Evolutionary conservation across 2,113 vertebrate species (phyloP).

Genomic region (Pleuronectes platessa): DNA sequence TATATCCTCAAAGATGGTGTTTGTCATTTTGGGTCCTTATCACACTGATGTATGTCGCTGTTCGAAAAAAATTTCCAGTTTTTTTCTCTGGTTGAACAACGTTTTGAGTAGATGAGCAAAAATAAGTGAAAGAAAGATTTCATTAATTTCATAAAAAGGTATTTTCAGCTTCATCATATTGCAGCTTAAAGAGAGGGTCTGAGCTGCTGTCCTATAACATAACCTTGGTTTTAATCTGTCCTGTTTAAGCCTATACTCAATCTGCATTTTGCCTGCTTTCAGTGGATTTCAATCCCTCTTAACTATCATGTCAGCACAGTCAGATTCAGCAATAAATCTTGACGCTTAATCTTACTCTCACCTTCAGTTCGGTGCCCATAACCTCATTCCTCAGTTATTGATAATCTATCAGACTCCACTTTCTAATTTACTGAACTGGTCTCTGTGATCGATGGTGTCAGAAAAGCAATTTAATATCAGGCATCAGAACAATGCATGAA

Average conservation of each 20-base stretch:
- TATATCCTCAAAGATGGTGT: no score
- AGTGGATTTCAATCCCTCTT: slow-evolving; percentile 8
- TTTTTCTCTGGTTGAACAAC: no score
- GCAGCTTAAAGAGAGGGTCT: neutral
- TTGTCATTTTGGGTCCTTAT: no score
- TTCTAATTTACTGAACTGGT: slow-evolving; percentile 7
- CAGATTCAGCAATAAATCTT: slow-evolving; percentile 19
- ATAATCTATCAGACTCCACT: slow-evolving; percentile 34
- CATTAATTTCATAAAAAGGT: no score
- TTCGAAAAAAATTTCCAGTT: no score
- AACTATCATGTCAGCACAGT: slow-evolving; percentile 3
- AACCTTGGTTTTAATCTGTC: slow-evolving; percentile 3
- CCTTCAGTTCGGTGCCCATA: neutral
- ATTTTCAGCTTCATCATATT: neutral
- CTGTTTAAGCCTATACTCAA: neutral
- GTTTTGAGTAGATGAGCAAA: neutral
- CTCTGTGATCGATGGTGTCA: slow-evolving; percentile 17
- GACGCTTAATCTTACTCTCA: neutral
- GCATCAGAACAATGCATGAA: slow-evolving; percentile 15
- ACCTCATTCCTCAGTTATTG: slow-evolving; percentile 41
- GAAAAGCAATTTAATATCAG: slow-evolving; percentile 20
- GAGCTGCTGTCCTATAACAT: neutral
- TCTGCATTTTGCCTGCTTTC: neutral
- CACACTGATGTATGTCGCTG: no score
- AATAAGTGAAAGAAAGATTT: neutral